phyloP scores from a whole-genome alignment of 2,797 vertebrate species.

The Macroramphosus scolopax region DNA sequence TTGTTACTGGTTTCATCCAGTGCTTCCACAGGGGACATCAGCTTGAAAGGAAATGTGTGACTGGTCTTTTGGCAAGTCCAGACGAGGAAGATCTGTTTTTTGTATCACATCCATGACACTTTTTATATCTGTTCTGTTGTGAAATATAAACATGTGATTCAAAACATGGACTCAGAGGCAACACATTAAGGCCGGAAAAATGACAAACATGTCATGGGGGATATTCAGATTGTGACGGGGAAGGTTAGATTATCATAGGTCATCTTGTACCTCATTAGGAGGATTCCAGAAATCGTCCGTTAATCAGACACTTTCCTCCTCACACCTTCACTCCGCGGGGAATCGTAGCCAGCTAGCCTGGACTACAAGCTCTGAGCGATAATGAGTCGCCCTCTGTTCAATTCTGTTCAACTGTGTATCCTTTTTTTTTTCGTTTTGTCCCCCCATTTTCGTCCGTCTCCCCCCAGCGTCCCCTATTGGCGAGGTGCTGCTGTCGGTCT shows the following conservation, averaged over 20 bases:
- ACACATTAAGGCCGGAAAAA: background rate
- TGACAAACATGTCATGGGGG: background rate
- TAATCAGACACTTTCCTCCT: conserved; percentile 6
- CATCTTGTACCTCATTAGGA: conserved; percentile 33
- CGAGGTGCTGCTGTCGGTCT: conserved; percentile 50
- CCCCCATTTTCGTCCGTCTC: conserved; percentile 37
- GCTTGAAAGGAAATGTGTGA: conserved; percentile 21
- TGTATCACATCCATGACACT: conserved; percentile 29
- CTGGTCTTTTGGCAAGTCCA: conserved; percentile 38
- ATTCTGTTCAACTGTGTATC: conserved; percentile 18
- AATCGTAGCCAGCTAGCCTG: conserved; percentile 25
- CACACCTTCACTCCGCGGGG: conserved; percentile 5
- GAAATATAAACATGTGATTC: conserved; percentile 8
- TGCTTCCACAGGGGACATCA: conserved; percentile 4
- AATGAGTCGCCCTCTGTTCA: conserved; percentile 53
- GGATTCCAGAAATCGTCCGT: conserved; percentile 13
- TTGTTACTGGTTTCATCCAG: background rate
- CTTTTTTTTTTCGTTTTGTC: conserved; percentile 18
- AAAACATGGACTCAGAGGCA: conserved; percentile 9
- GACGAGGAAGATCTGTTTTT: conserved; percentile 27
- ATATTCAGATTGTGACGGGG: conserved; percentile 4
- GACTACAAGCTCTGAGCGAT: conserved; percentile 29
- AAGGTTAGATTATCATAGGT: too few species aligned
- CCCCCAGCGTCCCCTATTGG: conserved; percentile 24
- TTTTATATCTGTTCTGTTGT: conserved; percentile 20